Base-by-base conservation (phyloP, 1,140 invertebrate genomes). In the Macrostomum lignano region DNA sequence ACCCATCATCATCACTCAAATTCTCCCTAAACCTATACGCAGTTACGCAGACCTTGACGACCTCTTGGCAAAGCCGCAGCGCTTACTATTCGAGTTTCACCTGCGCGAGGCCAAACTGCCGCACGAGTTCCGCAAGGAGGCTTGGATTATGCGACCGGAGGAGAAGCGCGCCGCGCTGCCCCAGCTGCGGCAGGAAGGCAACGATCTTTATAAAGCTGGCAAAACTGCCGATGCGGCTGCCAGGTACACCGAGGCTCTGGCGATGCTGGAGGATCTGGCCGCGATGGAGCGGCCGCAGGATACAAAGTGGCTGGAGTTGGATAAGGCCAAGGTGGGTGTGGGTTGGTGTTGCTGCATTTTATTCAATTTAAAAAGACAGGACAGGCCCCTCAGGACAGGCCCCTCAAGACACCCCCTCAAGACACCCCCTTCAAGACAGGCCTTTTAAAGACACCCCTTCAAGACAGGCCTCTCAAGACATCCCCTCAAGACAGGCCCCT, bases 241-340 rank as follows among this genome's bases (percentile, higher is more conserved):
- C 10, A 67, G 66, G 39, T 93, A 94, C 58, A 66, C 65, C 21
- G 65, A 73, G 51, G 82, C 82, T 2, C 66, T 93, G 37, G 72
- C 70, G 17, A 67, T 78, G 37, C 55, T 86, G 14, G 82, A 91
- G 55, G 74, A 86, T 48, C 62, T 91, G n/a, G 70, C 79, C 67
- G 52, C 84, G 17, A 48, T 42, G 53, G 81, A 93, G 60, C 81
- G 86, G 55, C 82, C 84, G 37, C 67, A 71, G 33, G 77, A 82
- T 48, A 60, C 66, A 29, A 81, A 86, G 52, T 86, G 77, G 75
- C 55, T 65, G 10, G 59, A 65, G 29, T 51, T 88, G 17, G 73
- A 84, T 42, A 58, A 65, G 40, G 63, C 71, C 45, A 84, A n/a
- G n/a, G n/a, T n/a, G n/a, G n/a, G n/a, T n/a, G n/a, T n/a, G n/a